Conservation (phyloP, 2,113 vertebrate species). For the Pachycephala philippinensis region DNA sequence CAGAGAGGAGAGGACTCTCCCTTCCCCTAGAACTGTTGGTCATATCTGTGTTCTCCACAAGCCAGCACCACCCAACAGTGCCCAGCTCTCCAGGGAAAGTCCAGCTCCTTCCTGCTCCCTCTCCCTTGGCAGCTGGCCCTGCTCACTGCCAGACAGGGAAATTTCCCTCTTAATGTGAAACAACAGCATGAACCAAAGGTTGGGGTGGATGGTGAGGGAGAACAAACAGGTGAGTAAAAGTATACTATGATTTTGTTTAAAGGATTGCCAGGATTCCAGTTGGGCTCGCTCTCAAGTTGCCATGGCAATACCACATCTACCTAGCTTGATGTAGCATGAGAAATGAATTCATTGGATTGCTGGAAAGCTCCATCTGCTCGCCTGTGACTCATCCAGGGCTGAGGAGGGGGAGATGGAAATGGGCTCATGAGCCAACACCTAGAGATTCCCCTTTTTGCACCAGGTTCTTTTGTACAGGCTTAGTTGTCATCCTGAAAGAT, state of each 20-base stretch:
- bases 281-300: not conserved
- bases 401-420: not conserved
- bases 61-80: no score
- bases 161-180: not conserved
- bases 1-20: not conserved
- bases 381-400: not conserved
- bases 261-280: not conserved
- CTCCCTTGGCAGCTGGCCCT: not conserved
- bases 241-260: not conserved
- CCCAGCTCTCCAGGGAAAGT: not conserved
- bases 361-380: conserved; percentile 32
- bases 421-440: not conserved
- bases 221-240: not conserved
- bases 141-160: not conserved
- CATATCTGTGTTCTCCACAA: not conserved
- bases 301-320: conserved; percentile 26
- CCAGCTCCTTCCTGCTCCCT: not conserved
- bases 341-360: not conserved
- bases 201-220: not conserved
- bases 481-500: not conserved
- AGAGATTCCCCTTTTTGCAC: not conserved
- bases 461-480: not conserved
- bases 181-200: not conserved
- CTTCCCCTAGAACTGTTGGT: not conserved
- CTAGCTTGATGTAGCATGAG: not conserved